Percentiles rank a stretch among this genome's conserved stretches.
Conservation (phyloP, 2,888 invertebrate genomes). For the Aphidoletes aphidimyza region DNA sequence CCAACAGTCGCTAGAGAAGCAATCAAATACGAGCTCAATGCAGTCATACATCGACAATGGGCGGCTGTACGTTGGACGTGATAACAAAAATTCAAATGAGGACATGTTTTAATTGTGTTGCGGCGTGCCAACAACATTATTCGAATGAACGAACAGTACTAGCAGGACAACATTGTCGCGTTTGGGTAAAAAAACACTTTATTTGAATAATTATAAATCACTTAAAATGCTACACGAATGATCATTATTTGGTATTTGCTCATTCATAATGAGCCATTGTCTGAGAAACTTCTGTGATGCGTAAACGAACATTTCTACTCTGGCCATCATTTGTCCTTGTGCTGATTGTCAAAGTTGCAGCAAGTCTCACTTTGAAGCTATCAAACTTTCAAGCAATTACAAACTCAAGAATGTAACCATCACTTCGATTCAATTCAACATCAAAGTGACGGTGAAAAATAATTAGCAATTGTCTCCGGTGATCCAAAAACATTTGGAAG, state of each 20-base stretch:
- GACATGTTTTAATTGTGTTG: neutral
- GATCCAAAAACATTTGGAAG: neutral
- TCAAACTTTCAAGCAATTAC: conserved; percentile 3
- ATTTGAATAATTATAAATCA: too few species aligned
- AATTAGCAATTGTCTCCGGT: neutral
- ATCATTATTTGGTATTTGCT: too few species aligned
- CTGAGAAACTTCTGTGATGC: neutral
- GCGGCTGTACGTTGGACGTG: neutral
- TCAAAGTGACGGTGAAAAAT: neutral
- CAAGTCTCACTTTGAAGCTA: neutral
- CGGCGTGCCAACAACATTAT: neutral
- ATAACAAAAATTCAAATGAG: conserved; percentile 7
- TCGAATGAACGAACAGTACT: neutral
- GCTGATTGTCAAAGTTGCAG: neutral
- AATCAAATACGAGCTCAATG: neutral
- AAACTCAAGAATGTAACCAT: neutral
- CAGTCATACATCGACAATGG: neutral
- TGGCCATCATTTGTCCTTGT: neutral
- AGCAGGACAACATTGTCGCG: neutral
- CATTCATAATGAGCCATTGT: too few species aligned
- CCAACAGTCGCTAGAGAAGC: neutral
- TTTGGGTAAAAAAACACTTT: too few species aligned
- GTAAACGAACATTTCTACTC: neutral
- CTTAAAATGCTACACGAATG: too few species aligned
- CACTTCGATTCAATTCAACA: neutral